phyloP scores from a whole-genome alignment of 2,113 vertebrate species.

The Cynocephalus volans region DNA sequence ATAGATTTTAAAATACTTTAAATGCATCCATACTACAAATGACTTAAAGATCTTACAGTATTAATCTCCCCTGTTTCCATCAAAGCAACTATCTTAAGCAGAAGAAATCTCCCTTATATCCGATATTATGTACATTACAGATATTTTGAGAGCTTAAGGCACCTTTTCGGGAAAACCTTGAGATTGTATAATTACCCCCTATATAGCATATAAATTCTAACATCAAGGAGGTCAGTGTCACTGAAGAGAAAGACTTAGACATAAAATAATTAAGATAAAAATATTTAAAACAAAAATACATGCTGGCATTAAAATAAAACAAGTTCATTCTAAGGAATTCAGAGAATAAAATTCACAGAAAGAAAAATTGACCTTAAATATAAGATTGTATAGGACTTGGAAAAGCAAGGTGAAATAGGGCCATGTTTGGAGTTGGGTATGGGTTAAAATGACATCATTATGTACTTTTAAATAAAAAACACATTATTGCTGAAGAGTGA shows the following conservation, averaged over 20 bases:
- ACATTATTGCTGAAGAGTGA: background rate
- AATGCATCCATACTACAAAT: background rate
- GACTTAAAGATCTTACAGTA: background rate
- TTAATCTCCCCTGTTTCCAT: constrained; percentile 5
- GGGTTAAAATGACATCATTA: background rate
- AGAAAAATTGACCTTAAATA: background rate
- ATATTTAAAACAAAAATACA: constrained; percentile 24
- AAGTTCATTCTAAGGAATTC: background rate
- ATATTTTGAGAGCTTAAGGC: background rate
- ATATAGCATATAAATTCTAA: background rate
- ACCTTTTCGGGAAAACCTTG: background rate
- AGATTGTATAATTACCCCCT: background rate
- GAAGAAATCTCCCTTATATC: background rate
- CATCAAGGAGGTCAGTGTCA: background rate
- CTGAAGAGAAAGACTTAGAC: background rate
- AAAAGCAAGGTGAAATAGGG: background rate
- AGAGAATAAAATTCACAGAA: background rate
- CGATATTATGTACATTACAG: background rate
- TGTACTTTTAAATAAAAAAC: background rate
- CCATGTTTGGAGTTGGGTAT: background rate
- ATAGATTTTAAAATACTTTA: constrained; percentile 7
- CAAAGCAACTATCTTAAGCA: background rate
- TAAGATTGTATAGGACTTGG: background rate
- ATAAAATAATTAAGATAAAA: constrained; percentile 27
- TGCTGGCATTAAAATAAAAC: background rate